A percentile compares a stretch with the other conserved stretches of the same genome.
Evolutionary conservation across 2,888 invertebrate genomes (phyloP).

Genomic region (Rutpela maculata): DNA sequence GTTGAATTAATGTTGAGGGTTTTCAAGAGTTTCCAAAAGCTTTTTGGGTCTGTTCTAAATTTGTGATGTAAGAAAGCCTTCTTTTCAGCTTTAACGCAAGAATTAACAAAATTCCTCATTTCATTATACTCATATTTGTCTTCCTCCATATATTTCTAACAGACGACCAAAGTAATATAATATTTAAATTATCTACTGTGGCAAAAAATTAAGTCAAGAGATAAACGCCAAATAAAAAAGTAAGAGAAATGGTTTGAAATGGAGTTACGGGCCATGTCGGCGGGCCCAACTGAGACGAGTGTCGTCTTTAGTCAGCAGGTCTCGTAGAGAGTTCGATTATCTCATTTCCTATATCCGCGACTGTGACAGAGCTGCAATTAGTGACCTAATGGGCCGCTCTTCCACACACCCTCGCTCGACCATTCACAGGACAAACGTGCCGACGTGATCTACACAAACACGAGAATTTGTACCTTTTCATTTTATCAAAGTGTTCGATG

Average conservation of each 20-base stretch:
- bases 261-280: constrained; percentile 19
- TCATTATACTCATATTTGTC: too few species aligned
- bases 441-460: constrained; percentile 59
- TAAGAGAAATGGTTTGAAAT: constrained; percentile 9
- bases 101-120: too few species aligned
- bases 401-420: constrained; percentile 60
- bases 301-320: constrained; percentile 60
- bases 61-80: too few species aligned
- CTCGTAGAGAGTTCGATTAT: constrained; percentile 69
- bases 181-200: background rate
- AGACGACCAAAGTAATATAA: too few species aligned
- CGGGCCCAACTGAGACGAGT: constrained; percentile 21
- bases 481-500: constrained; percentile 56
- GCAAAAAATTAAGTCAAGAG: background rate
- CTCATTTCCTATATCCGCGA: constrained; percentile 71
- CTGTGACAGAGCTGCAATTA: constrained; percentile 71
- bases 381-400: constrained; percentile 69
- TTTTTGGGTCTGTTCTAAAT: too few species aligned
- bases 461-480: constrained; percentile 62
- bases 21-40: too few species aligned
- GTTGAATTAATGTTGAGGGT: too few species aligned
- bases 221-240: background rate
- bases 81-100: too few species aligned
- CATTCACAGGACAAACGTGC: constrained; percentile 65
- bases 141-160: too few species aligned